These are phyloP conservation scores for Nothobranchius kuhntae DNA, from an alignment of 2,113 vertebrate species.

Conservation along the genomic window DNA sequence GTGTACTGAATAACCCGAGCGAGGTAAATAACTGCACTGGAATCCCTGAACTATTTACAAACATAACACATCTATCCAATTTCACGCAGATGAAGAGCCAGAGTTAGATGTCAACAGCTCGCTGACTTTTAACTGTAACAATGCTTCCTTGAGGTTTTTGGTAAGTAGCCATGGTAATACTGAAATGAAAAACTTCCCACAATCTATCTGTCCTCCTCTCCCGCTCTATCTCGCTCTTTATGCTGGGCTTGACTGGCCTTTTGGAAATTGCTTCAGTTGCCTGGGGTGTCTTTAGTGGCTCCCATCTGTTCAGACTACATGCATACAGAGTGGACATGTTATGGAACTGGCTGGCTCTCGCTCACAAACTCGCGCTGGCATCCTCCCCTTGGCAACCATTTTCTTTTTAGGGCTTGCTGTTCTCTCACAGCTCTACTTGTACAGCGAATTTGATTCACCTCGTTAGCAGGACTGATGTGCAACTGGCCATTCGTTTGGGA, in stretches of 20 bases:
- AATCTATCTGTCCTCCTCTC: conserved; percentile 60
- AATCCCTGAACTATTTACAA: conserved; percentile 33
- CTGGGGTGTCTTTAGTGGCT: conserved; percentile 58
- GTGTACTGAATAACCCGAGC: conserved; percentile 3
- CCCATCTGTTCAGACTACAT: conserved; percentile 68
- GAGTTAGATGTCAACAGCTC: conserved; percentile 38
- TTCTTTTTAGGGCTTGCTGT: conserved; percentile 41
- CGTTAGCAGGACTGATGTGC: conserved; percentile 36
- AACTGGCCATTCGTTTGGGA: conserved; percentile 35
- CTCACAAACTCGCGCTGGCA: conserved; percentile 49
- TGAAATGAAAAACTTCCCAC: conserved; percentile 53
- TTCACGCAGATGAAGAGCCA: conserved; percentile 42
- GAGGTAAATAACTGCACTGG: conserved; percentile 10
- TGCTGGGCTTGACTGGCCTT: conserved; percentile 59
- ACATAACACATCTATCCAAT: conserved; percentile 45
- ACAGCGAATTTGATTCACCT: conserved; percentile 31
- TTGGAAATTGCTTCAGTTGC: conserved; percentile 67
- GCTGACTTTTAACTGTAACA: conserved; percentile 40
- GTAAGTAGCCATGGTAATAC: conserved; percentile 60
- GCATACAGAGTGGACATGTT: conserved; percentile 54
- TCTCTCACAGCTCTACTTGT: conserved; percentile 24
- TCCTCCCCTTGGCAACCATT: conserved; percentile 28
- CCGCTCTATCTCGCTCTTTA: conserved; percentile 36
- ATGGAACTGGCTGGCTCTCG: conserved; percentile 33
- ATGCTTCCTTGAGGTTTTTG: conserved; percentile 39